These are phyloP conservation scores for Carassius gibelio DNA, from an alignment of 2,113 vertebrate species.

Conservation along the genomic window DNA sequence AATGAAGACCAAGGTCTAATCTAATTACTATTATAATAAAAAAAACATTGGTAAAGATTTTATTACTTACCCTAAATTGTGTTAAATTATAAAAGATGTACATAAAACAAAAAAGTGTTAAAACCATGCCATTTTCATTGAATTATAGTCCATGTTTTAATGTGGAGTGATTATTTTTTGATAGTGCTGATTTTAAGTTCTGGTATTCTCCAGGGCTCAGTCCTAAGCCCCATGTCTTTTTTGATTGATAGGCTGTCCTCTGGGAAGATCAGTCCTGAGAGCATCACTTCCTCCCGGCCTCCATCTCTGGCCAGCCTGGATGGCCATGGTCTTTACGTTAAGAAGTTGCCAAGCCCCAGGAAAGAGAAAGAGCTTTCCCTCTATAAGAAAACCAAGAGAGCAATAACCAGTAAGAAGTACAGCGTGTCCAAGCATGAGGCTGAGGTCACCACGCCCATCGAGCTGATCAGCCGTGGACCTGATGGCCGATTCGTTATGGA, in stretches of 20 bases:
- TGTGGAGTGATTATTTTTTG: background rate
- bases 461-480: constrained; percentile 94
- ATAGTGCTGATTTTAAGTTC: background rate
- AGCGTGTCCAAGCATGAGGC: constrained; percentile 96
- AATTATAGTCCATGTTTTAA: background rate
- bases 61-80: background rate
- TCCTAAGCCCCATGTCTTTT: constrained; percentile 56
- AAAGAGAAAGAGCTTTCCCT: constrained; percentile 93
- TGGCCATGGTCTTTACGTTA: constrained; percentile 86
- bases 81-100: background rate
- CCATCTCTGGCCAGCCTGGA: constrained; percentile 91
- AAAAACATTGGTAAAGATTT: background rate
- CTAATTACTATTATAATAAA: background rate
- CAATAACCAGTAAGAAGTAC: constrained; percentile 97
- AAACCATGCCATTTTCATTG: background rate
- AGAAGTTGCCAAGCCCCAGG: constrained; percentile 89
- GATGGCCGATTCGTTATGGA: constrained; percentile 96
- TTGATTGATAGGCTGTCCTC: constrained; percentile 86
- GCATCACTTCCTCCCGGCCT: constrained; percentile 88
- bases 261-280: constrained; percentile 98
- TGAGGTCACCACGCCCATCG: constrained; percentile 92
- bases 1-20: constrained; percentile 11
- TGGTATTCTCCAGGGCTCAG: background rate
- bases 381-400: constrained; percentile 98
- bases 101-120: background rate